These are phyloP conservation scores for Muscicapa striata DNA, from an alignment of 2,797 vertebrate genomes.

Conservation along the genomic window DNA sequence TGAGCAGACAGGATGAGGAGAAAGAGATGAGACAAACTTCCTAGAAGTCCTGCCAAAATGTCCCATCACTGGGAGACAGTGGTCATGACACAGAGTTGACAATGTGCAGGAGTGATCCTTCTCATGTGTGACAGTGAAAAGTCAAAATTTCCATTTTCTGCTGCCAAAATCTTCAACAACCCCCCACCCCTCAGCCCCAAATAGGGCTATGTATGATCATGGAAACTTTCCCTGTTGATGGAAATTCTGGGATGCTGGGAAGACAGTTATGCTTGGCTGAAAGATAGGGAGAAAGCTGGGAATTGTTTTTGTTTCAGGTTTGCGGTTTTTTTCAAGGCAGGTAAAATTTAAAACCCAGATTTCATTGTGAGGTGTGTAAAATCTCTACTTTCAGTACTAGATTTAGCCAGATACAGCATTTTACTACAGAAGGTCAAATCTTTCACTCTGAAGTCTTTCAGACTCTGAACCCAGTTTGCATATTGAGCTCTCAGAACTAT, in stretches of 20 bases:
- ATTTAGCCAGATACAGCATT: constrained; percentile 23
- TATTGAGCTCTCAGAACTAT: constrained; percentile 77
- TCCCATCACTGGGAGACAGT: neutral
- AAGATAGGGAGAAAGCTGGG: neutral
- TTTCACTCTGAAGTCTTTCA: constrained; percentile 72
- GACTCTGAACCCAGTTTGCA: constrained; percentile 73
- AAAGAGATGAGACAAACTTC: neutral
- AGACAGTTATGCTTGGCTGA: neutral
- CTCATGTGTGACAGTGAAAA: neutral
- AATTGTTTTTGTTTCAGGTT: neutral
- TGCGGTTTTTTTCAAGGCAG: neutral
- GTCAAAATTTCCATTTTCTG: neutral
- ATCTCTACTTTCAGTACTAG: neutral
- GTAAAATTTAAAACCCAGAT: neutral
- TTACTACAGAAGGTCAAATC: constrained; percentile 72
- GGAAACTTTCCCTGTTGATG: neutral
- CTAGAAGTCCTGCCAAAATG: neutral
- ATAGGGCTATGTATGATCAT: neutral
- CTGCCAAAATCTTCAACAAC: neutral
- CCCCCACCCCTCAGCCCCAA: no score
- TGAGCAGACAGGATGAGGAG: neutral
- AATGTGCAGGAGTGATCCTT: neutral
- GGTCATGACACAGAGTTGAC: neutral
- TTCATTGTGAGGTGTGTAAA: neutral
- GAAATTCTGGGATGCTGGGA: neutral